Conservation (phyloP, 2,797 vertebrate genomes). For the Hozukius guyotensis region DNA sequence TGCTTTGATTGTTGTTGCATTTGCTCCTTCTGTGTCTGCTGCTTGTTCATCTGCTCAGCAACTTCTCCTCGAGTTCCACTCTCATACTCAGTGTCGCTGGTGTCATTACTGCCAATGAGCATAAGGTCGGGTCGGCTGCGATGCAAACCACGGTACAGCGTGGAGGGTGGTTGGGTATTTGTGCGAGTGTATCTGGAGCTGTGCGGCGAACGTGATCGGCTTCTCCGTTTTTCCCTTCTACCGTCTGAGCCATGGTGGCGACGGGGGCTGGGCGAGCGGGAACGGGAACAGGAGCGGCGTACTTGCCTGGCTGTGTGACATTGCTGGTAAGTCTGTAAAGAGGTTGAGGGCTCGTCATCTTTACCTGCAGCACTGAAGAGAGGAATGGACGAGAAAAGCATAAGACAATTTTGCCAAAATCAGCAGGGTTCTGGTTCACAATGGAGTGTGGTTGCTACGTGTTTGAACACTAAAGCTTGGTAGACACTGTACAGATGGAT, state of each 20-base stretch:
- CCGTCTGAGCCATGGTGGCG: constrained; percentile 74
- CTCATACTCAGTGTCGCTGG: no score
- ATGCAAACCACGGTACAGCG: no score
- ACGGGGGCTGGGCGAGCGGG: constrained; percentile 77
- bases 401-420: background rate
- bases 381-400: background rate
- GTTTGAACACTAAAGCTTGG: background rate
- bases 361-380: constrained; percentile 8
- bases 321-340: background rate
- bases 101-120: no score
- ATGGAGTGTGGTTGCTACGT: background rate
- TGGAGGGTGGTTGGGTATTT: no score
- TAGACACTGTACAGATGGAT: background rate
- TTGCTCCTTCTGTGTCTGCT: no score
- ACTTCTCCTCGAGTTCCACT: no score
- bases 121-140: no score
- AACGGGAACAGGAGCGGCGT: constrained; percentile 32
- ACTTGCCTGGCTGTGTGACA: background rate
- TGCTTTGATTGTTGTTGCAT: no score
- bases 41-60: no score
- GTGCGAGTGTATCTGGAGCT: constrained; percentile 19
- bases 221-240: constrained; percentile 1
- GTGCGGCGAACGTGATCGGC: constrained; percentile 21
- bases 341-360: background rate
- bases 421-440: background rate